Evolutionary conservation across 1,140 invertebrate genomes (phyloP).

Genomic region (Tetragonula clypearis): DNA sequence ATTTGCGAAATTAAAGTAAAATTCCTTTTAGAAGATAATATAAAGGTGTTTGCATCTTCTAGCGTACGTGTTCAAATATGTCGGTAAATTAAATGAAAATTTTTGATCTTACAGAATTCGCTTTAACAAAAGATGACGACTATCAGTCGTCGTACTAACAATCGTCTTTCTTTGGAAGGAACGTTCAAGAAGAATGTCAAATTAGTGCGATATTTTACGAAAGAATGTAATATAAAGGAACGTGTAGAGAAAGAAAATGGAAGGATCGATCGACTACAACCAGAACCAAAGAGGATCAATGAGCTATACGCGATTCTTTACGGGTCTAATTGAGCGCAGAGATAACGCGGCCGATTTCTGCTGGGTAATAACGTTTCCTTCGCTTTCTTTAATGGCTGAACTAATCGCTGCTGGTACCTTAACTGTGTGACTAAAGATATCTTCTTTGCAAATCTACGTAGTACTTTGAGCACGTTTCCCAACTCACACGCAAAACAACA

Average conservation of each 20-base stretch:
- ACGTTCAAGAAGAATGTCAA: slow-evolving; percentile 18
- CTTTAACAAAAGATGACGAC: too few species aligned
- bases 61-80: too few species aligned
- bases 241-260: slow-evolving; percentile 17
- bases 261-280: slow-evolving; percentile 36
- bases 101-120: too few species aligned
- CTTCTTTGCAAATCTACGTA: not conserved
- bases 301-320: slow-evolving; percentile 74
- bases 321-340: slow-evolving; percentile 76
- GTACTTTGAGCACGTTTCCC: not conserved
- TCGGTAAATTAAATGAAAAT: too few species aligned
- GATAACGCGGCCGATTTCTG: slow-evolving; percentile 73
- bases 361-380: slow-evolving; percentile 72
- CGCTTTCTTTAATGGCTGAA: slow-evolving; percentile 73
- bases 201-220: slow-evolving; percentile 40
- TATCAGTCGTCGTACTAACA: not conserved
- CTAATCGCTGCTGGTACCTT: slow-evolving; percentile 76
- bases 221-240: not conserved
- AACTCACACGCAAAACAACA: not conserved
- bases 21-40: too few species aligned
- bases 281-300: slow-evolving; percentile 67
- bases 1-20: too few species aligned
- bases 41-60: too few species aligned
- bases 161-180: too few species aligned
- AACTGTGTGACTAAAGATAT: slow-evolving; percentile 56